Evolutionary conservation across 2,888 invertebrate species (phyloP), one percentile per base, ranked within the genome.

Genomic region (Leptinotarsa tumamoca): DNA sequence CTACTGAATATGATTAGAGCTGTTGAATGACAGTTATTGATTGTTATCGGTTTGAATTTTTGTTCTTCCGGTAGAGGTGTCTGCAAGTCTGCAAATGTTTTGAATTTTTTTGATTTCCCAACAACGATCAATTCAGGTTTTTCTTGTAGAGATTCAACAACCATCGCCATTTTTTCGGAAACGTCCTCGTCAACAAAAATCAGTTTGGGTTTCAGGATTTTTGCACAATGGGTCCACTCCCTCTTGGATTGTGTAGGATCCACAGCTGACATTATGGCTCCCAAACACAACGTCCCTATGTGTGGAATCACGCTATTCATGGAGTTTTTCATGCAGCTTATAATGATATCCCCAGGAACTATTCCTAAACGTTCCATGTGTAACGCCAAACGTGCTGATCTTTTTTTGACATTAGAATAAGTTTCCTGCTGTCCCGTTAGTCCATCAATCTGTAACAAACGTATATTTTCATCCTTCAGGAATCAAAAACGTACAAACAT

Each of bases 301-400:
- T 89, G 87, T 0, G 91, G 90, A 43, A 90, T 86, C 5, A 84
- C 84, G 17, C 89, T 82, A 72, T 91, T 87, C 4, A 90, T 51
- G 50, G 90, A 89, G 77, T 89, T 90, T 1, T 88, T 87, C 7
- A 88, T 89, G 86, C 90, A 90, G 1, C 90, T 76, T 0, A 88
- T 82, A 68, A 91, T 87, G 4, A 90, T 88, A 77, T 90, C 91
- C 0, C 89, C 89, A 4, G 78, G 76, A 68, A 84, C 78, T 3
- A 90, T 73, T 10, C 90, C 90, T 51, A 88, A 74, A 21, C 84
- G 86, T 68, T 75, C 84, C 69, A 91, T 83, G 21, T 88, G 85
- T 17, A 85, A 86, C 0, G 91, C 91, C 74, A 90, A 88, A 50
- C 87, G 84, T 3, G 90, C 87, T 2, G 89, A 87, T 23, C 90